Conservation (phyloP, 2,113 vertebrate species). For the Tursiops truncatus region DNA sequence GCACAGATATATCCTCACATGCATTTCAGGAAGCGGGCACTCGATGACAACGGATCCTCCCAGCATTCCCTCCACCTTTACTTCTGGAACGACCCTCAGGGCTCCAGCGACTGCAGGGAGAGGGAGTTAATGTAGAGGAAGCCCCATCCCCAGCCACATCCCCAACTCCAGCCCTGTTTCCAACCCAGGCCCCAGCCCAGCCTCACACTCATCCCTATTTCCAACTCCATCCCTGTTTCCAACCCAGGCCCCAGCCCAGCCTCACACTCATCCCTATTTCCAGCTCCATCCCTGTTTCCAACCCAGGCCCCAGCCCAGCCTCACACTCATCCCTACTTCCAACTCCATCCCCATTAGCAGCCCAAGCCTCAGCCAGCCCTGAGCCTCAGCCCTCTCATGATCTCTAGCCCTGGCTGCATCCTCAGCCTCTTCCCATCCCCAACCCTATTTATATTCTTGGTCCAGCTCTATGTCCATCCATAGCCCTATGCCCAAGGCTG, state of each 20-base stretch:
- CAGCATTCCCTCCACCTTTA: conserved; percentile 49
- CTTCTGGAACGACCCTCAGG: conserved; percentile 47
- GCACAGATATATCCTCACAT: conserved; percentile 68
- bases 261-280: not conserved
- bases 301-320: not conserved
- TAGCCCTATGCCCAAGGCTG: not conserved
- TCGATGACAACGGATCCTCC: conserved; percentile 60
- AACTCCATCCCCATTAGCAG: not conserved
- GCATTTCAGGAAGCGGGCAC: conserved; percentile 12
- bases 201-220: not conserved
- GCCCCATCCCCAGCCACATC: no score
- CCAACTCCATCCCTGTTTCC: not conserved
- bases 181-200: not conserved
- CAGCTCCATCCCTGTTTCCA: not conserved
- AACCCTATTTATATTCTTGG: not conserved
- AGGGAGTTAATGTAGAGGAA: not conserved
- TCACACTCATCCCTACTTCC: not conserved
- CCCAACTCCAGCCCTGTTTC: not conserved
- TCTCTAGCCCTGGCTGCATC: not conserved
- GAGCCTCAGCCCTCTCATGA: not conserved
- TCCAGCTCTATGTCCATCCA: not conserved
- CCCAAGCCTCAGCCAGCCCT: not conserved
- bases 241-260: not conserved
- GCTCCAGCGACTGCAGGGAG: conserved; percentile 49
- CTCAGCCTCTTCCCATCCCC: not conserved